Evolutionary conservation across 2,797 vertebrate species (phyloP).

Genomic region (Tauraco hartlaubi): DNA sequence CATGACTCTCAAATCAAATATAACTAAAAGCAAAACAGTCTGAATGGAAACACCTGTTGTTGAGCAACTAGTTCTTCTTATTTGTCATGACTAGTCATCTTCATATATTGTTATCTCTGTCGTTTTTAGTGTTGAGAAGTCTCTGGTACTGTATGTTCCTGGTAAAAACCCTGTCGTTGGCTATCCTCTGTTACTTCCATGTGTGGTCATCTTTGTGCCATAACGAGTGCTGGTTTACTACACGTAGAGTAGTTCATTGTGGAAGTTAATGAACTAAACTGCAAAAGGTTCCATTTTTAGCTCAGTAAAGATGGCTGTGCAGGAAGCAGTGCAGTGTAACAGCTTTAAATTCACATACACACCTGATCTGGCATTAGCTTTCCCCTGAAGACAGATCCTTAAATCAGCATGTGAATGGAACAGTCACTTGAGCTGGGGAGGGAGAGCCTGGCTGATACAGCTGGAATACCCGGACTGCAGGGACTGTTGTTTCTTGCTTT

Average conservation of each 20-base stretch:
- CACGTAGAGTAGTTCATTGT: not conserved
- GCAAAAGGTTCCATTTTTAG: not conserved
- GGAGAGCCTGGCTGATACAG: not conserved
- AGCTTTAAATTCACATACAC: not conserved
- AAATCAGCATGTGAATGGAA: accelerated
- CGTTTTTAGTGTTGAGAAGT: not conserved
- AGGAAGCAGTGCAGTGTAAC: not conserved
- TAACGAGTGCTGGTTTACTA: not conserved
- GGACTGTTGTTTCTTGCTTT: not conserved
- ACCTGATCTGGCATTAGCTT: not conserved
- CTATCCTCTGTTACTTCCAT: accelerated
- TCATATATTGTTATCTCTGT: not conserved
- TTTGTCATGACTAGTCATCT: not conserved
- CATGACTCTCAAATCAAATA: not conserved
- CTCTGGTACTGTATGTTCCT: not conserved
- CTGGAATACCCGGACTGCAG: not conserved
- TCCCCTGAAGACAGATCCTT: not conserved
- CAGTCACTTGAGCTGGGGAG: not conserved
- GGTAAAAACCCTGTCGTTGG: not conserved
- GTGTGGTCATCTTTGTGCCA: not conserved
- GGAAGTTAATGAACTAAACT: not conserved
- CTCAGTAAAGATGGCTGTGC: not conserved
- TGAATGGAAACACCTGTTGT: not conserved
- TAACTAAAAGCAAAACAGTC: not conserved
- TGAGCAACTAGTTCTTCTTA: not conserved